Evolutionary conservation across 2,113 vertebrate genomes (phyloP).

Genomic region (Patagioenas fasciata): DNA sequence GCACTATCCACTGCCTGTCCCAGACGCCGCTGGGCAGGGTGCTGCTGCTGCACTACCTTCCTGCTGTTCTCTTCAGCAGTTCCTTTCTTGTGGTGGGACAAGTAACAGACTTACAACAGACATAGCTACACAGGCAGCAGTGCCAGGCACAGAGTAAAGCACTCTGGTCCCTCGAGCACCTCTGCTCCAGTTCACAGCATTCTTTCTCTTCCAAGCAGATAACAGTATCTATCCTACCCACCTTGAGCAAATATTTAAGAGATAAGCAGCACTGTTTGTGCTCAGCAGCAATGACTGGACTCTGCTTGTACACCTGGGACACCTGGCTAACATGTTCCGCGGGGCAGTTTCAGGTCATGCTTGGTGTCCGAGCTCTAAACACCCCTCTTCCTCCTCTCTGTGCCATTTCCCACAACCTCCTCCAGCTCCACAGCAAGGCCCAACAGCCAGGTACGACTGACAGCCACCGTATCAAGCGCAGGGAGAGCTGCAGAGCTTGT

Average conservation of each 20-base stretch:
- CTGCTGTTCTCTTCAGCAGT: too few relatives aligned
- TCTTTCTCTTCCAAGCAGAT: not conserved
- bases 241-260: not conserved
- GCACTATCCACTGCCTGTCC: not conserved
- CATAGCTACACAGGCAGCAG: not conserved
- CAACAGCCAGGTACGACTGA: not conserved
- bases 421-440: not conserved
- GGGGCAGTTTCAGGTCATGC: not conserved
- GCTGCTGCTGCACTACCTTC: not conserved
- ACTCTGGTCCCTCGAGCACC: not conserved
- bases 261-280: not conserved
- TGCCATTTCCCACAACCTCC: not conserved
- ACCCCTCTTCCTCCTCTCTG: not conserved
- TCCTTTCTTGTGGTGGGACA: not conserved
- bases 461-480: rapidly evolving
- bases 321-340: rapidly evolving
- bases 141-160: not conserved
- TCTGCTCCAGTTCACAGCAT: conserved; percentile 11
- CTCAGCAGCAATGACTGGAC: not conserved
- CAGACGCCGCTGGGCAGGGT: not conserved
- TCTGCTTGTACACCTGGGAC: rapidly evolving
- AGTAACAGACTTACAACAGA: not conserved
- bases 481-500: not conserved
- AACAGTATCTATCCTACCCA: not conserved
- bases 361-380: not conserved